Conservation (phyloP, 2,888 invertebrate species). For the Sisyra terminalis region DNA sequence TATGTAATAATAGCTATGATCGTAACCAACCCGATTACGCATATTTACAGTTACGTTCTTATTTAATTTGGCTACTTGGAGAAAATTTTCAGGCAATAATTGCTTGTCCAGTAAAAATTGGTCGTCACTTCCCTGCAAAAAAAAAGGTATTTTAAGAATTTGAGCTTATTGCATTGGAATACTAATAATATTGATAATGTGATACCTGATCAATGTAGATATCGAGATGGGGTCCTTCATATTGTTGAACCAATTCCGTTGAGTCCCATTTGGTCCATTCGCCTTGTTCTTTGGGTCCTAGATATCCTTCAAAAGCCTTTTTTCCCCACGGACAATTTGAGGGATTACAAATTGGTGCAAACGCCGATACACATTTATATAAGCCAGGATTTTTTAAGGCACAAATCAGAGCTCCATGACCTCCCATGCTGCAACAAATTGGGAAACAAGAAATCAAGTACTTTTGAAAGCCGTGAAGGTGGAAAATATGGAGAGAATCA, state of each 20-base stretch:
- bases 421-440: conserved; percentile 74
- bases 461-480: too few relatives aligned
- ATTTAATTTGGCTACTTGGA: conserved; percentile 50
- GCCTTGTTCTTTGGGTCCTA: conserved; percentile 45
- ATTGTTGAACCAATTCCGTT: conserved; percentile 60
- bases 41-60: conserved; percentile 47
- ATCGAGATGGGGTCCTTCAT: conserved; percentile 67
- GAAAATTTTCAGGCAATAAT: conserved; percentile 70
- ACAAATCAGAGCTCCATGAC: conserved; percentile 87
- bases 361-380: conserved; percentile 81
- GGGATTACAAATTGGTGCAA: conserved; percentile 90
- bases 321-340: conserved; percentile 70
- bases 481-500: too few relatives aligned
- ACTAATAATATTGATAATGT: too few relatives aligned
- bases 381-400: conserved; percentile 80
- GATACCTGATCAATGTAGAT: conserved; percentile 85
- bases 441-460: not conserved
- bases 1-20: conserved; percentile 91
- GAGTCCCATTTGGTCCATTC: conserved; percentile 81
- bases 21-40: conserved; percentile 70
- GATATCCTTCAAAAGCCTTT: conserved; percentile 68
- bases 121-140: conserved; percentile 61
- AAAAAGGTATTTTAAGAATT: too few relatives aligned
- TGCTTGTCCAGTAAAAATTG: conserved; percentile 60
- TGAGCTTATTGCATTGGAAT: not conserved